Evolutionary conservation across 2,888 invertebrate species (phyloP).

Genomic region (Trilocha varians): DNA sequence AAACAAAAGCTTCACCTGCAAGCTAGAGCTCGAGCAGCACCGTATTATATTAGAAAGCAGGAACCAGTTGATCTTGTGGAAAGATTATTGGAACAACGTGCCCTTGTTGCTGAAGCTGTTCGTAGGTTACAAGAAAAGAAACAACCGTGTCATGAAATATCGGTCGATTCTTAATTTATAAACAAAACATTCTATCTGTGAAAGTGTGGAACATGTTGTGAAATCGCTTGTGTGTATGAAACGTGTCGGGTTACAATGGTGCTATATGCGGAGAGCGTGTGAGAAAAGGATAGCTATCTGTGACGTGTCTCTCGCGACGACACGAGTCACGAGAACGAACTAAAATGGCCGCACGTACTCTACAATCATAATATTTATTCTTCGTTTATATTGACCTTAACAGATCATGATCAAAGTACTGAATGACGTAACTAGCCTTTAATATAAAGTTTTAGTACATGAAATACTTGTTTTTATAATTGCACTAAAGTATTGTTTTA

Average conservation of each 20-base stretch:
- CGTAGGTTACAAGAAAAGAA: conserved; percentile 67
- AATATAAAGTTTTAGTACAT: conserved; percentile 43
- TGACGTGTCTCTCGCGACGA: conserved; percentile 68
- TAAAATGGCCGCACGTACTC: conserved; percentile 70
- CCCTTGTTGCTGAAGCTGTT: conserved; percentile 70
- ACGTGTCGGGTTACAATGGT: conserved; percentile 74
- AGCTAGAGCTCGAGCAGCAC: conserved; percentile 65
- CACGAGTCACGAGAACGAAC: conserved; percentile 69
- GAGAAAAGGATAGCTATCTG: conserved; percentile 58
- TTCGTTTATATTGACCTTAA: conserved; percentile 70
- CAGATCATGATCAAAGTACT: conserved; percentile 69
- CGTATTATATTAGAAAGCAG: conserved; percentile 69
- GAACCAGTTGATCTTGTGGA: conserved; percentile 69
- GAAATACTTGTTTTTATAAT: conserved; percentile 11
- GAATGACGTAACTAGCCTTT: conserved; percentile 62
- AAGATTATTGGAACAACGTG: conserved; percentile 60
- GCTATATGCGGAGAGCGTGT: conserved; percentile 71
- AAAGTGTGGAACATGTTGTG: conserved; percentile 72
- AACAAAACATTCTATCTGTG: conserved; percentile 70
- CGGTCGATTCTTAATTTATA: conserved; percentile 68
- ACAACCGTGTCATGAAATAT: conserved; percentile 65
- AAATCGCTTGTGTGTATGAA: conserved; percentile 71
- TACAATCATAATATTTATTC: conserved; percentile 74
- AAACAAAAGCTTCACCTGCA: conserved; percentile 70
- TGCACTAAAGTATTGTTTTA: not conserved